phyloP scores from a whole-genome alignment of 2,888 invertebrate genomes.

The Neoaliturus tenellus region DNA sequence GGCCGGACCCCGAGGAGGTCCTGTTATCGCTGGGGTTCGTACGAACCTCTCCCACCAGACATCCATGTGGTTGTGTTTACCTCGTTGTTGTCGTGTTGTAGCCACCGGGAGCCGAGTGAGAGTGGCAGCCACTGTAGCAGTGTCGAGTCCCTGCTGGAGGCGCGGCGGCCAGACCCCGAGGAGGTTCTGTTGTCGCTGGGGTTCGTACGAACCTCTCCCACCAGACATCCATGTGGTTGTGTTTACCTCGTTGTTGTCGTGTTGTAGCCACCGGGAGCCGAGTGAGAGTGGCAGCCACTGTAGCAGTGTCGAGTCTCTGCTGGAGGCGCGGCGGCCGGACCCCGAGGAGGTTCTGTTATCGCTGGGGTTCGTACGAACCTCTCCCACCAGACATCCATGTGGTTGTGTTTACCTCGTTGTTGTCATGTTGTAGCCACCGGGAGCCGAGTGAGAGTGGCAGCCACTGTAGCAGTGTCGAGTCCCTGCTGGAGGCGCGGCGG shows the following conservation, averaged over 20 bases:
- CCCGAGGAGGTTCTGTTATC: constrained; percentile 84
- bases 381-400: too few relatives aligned
- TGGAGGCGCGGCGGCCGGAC: constrained; percentile 90
- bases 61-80: too few relatives aligned
- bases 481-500: constrained; percentile 87
- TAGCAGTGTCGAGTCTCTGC: constrained; percentile 84
- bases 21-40: too few relatives aligned
- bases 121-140: constrained; percentile 71
- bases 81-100: too few relatives aligned
- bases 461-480: constrained; percentile 79
- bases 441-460: constrained; percentile 68
- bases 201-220: too few relatives aligned
- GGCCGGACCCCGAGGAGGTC: constrained; percentile 93
- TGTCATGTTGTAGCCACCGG: constrained; percentile 66
- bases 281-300: constrained; percentile 68
- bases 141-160: constrained; percentile 88
- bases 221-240: too few relatives aligned
- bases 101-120: constrained; percentile 64
- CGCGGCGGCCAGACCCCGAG: constrained; percentile 92
- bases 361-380: constrained; percentile 70
- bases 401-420: too few relatives aligned
- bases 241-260: constrained; percentile 69
- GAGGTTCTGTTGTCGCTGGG: constrained; percentile 89
- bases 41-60: too few relatives aligned
- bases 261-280: constrained; percentile 62